A percentile compares a stretch with the other conserved stretches of the same genome.
Evolutionary conservation across 2,797 vertebrate species (phyloP).

Genomic region (Gastrophryne carolinensis): DNA sequence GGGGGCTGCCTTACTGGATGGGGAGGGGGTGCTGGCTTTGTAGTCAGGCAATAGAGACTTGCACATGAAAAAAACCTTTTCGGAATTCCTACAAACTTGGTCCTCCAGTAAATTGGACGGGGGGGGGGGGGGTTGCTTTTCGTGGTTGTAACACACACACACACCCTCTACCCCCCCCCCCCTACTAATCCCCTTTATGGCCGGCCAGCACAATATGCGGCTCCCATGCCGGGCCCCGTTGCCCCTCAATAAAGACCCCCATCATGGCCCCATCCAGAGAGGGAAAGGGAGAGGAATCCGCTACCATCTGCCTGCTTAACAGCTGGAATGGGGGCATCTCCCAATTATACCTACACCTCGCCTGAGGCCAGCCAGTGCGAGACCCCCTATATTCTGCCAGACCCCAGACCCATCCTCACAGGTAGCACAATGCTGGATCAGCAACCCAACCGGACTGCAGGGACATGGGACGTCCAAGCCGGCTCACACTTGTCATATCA

Average conservation of each 20-base stretch:
- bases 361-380: slow-evolving; percentile 2
- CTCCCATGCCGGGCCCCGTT: slow-evolving; percentile 94
- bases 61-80: slow-evolving; percentile 65
- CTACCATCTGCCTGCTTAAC: slow-evolving; percentile 79
- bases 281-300: slow-evolving; percentile 74
- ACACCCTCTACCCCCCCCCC: slow-evolving; percentile 69
- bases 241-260: slow-evolving; percentile 84
- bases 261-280: slow-evolving; percentile 83
- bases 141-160: too few species aligned
- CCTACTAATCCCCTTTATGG: slow-evolving; percentile 90
- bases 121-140: too few species aligned
- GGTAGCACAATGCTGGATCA: too few species aligned
- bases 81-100: slow-evolving; percentile 87
- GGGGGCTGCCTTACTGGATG: too few species aligned
- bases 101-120: slow-evolving; percentile 65
- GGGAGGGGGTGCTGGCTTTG: slow-evolving; percentile 78
- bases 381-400: too few species aligned
- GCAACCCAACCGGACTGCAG: too few species aligned
- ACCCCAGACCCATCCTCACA: too few species aligned
- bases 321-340: slow-evolving; percentile 84
- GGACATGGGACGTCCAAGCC: too few species aligned
- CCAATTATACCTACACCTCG: slow-evolving; percentile 79
- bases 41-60: slow-evolving; percentile 35
- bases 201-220: slow-evolving; percentile 87
- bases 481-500: too few species aligned